phyloP scores from a whole-genome alignment of 2,888 invertebrate species.

The Hipparchia sbordonii region DNA sequence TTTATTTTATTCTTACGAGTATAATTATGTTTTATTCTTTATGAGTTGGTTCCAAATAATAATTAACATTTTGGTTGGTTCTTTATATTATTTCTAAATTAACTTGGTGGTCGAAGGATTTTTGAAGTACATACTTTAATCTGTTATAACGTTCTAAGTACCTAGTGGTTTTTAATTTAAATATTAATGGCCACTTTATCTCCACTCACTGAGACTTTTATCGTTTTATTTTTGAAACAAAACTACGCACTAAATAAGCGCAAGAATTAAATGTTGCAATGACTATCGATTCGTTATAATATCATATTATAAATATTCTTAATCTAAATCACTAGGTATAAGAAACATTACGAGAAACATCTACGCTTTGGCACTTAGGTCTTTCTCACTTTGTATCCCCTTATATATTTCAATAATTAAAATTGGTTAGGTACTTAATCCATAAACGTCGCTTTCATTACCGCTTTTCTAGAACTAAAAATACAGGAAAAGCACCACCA shows the following conservation, averaged over 20 bases:
- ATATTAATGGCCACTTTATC: background rate
- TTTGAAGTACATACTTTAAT: background rate
- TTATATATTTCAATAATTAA: conserved; percentile 13
- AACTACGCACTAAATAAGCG: conserved; percentile 22
- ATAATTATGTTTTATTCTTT: no score
- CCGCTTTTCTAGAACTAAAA: no score
- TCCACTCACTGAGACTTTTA: conserved; percentile 7
- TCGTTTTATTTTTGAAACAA: background rate
- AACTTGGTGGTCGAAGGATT: background rate
- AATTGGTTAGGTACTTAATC: background rate
- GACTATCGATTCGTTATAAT: conserved; percentile 9
- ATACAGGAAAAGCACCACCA: no score
- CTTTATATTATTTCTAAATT: background rate
- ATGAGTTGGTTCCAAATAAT: background rate
- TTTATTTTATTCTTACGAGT: no score
- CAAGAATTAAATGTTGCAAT: conserved; percentile 13
- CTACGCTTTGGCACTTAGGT: conserved; percentile 76
- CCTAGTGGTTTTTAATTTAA: background rate
- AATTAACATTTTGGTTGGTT: background rate
- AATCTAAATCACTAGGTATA: conserved; percentile 29
- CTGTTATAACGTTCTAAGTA: background rate
- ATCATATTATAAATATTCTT: conserved; percentile 17
- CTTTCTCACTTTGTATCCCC: conserved; percentile 46
- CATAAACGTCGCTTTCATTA: background rate
- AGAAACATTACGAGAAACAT: conserved; percentile 45